Evolutionary conservation across 2,888 invertebrate species (phyloP).

Genomic region (Kuschelorhynchus macadamiae): DNA sequence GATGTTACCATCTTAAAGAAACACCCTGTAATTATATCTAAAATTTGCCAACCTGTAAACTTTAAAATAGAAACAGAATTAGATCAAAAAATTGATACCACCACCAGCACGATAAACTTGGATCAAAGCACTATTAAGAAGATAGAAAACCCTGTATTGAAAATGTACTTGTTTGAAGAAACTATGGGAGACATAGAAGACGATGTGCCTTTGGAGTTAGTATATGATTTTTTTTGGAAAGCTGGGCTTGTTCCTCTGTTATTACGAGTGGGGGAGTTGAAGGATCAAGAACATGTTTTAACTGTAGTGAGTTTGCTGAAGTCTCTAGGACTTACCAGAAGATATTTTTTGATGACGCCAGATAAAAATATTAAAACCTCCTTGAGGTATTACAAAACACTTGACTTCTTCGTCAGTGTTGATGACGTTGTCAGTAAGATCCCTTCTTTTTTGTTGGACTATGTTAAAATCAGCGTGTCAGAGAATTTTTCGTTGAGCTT

Average conservation of each 20-base stretch:
- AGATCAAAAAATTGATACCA: conserved; percentile 37
- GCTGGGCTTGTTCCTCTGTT: conserved; percentile 52
- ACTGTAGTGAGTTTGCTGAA: conserved; percentile 52
- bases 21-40: conserved; percentile 30
- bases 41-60: conserved; percentile 41
- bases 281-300: conserved; percentile 49
- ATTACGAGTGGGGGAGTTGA: conserved; percentile 44
- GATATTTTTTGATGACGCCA: conserved; percentile 51
- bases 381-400: conserved; percentile 33
- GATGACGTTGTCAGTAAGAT: conserved; percentile 47
- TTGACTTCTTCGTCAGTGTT: conserved; percentile 51
- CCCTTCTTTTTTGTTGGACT: conserved; percentile 39
- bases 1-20: conserved; percentile 51
- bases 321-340: conserved; percentile 48
- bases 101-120: conserved; percentile 18
- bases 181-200: conserved; percentile 33
- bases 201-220: conserved; percentile 47
- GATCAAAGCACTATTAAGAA: conserved; percentile 20
- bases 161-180: conserved; percentile 55
- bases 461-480: conserved; percentile 46
- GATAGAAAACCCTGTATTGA: conserved; percentile 40
- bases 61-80: conserved; percentile 32
- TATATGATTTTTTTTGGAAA: conserved; percentile 56
- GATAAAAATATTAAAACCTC: conserved; percentile 39
- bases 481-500: conserved; percentile 44